phyloP scores from a whole-genome alignment of 1,140 invertebrate species.

The Cydia strobilella region DNA sequence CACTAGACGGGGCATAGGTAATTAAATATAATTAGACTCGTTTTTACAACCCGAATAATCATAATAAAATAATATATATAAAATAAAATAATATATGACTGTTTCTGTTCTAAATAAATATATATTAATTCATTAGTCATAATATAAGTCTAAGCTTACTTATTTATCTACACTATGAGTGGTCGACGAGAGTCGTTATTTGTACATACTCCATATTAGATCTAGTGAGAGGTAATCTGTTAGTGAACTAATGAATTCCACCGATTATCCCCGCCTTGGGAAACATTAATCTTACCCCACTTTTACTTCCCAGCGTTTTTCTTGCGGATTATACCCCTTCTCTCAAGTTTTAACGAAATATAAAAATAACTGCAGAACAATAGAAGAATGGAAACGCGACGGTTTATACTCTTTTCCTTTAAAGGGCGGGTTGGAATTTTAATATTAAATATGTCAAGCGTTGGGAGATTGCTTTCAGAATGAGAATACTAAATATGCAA shows the following conservation, averaged over 20 bases:
- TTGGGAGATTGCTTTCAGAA: background rate
- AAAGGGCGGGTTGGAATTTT: conserved; percentile 23
- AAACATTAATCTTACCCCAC: conserved; percentile 19
- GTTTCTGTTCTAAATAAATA: too few relatives aligned
- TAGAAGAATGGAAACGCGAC: conserved; percentile 10
- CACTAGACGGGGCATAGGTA: too few relatives aligned
- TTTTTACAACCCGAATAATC: too few relatives aligned
- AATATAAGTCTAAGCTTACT: too few relatives aligned
- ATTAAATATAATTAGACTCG: too few relatives aligned
- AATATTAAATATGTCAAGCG: conserved; percentile 11
- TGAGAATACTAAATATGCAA: background rate
- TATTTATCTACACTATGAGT: too few relatives aligned
- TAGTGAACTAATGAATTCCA: conserved; percentile 13
- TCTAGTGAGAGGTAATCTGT: background rate
- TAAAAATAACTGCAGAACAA: conserved; percentile 24
- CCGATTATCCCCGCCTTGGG: conserved; percentile 13
- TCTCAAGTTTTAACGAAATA: conserved; percentile 24
- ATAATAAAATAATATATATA: too few relatives aligned
- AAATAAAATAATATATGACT: too few relatives aligned
- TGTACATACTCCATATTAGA: background rate
- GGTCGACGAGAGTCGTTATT: too few relatives aligned
- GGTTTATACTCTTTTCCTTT: conserved; percentile 1
- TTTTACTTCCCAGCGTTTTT: conserved; percentile 13
- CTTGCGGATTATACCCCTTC: conserved; percentile 27
- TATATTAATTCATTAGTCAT: too few relatives aligned